A percentile compares a stretch with the other conserved stretches of the same genome.
phyloP scores from a whole-genome alignment of 1,140 invertebrate species.

The Tetramorium parvispinum region DNA sequence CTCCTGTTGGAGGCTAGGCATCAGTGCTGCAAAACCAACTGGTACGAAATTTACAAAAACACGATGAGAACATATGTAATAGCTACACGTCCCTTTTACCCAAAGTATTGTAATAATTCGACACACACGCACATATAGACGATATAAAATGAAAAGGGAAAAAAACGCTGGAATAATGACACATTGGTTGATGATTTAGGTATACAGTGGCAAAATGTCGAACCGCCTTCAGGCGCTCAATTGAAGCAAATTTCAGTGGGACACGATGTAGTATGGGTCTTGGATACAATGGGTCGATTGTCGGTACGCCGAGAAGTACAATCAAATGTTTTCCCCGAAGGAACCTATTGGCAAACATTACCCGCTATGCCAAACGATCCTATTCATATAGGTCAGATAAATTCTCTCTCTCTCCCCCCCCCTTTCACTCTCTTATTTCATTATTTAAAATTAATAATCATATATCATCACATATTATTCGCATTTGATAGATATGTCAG shows the following conservation, averaged over 20 bases:
- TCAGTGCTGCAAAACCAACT: conserved; percentile 88
- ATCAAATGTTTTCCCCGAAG: conserved; percentile 90
- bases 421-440: background rate
- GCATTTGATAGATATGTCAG: conserved; percentile 78
- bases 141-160: no score
- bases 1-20: conserved; percentile 91
- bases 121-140: no score
- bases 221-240: conserved; percentile 88
- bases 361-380: conserved; percentile 87
- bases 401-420: background rate
- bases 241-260: conserved; percentile 92
- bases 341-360: conserved; percentile 90
- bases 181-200: conserved; percentile 76
- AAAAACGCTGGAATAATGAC: background rate
- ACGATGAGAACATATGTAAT: background rate
- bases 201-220: conserved; percentile 87
- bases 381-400: conserved; percentile 85
- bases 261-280: conserved; percentile 89
- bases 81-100: background rate
- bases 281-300: conserved; percentile 88
- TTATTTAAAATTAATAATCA: background rate
- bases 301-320: conserved; percentile 89
- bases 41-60: conserved; percentile 81
- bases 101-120: background rate
- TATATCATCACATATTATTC: background rate